A percentile compares a stretch with the other conserved stretches of the same genome.
Evolutionary conservation across 2,797 vertebrate genomes (phyloP).

Genomic region (Anguilla pacifica): DNA sequence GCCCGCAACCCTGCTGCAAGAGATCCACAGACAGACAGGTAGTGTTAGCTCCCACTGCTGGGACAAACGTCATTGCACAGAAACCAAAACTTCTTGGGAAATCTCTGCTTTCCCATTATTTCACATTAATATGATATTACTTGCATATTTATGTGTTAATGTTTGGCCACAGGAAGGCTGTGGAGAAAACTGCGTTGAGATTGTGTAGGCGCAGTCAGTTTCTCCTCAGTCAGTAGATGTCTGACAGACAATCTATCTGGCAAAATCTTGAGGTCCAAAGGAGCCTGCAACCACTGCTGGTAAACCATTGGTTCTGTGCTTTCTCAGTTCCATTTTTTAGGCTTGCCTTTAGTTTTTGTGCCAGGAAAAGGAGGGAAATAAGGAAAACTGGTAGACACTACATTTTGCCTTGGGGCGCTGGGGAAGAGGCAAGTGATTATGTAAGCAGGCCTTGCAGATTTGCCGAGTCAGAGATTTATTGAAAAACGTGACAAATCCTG

Average conservation of each 20-base stretch:
- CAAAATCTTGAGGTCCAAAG: not conserved
- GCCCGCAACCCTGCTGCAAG: not conserved
- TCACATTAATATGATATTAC: not conserved
- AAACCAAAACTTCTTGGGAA: not conserved
- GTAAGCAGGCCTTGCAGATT: not conserved
- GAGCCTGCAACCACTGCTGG: not conserved
- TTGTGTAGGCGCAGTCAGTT: not conserved
- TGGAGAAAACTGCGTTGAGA: not conserved
- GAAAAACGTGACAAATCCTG: not conserved
- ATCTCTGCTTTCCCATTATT: not conserved
- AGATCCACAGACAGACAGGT: not conserved
- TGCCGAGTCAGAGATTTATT: not conserved
- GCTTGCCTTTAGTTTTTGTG: not conserved
- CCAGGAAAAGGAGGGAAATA: not conserved
- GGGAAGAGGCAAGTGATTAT: not conserved
- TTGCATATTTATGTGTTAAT: not conserved
- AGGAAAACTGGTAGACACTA: not conserved
- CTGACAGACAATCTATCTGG: not conserved
- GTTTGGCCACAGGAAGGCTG: not conserved
- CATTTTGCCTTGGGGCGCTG: not conserved
- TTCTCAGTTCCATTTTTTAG: not conserved
- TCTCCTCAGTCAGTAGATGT: constrained; percentile 11
- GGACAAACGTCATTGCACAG: not conserved
- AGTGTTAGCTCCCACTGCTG: not conserved
- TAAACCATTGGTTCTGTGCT: not conserved